phyloP scores from a whole-genome alignment of 2,888 invertebrate species.

The Sialis lutaria region DNA sequence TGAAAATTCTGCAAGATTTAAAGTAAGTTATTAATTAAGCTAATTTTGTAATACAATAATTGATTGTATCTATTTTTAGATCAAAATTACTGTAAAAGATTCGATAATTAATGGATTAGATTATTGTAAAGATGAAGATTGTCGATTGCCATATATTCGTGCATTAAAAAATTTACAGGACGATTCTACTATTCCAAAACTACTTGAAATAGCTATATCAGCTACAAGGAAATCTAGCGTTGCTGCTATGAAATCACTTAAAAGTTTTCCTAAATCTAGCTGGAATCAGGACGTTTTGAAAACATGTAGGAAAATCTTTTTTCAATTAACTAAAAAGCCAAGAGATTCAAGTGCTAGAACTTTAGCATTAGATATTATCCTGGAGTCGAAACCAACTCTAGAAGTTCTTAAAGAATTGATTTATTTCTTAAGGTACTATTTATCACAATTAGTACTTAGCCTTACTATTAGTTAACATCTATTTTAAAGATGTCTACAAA shows the following conservation, averaged over 20 bases:
- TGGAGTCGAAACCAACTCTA: constrained; percentile 37
- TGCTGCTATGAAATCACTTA: constrained; percentile 49
- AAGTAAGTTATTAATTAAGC: constrained; percentile 11
- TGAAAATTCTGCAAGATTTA: constrained; percentile 14
- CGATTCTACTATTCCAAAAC: constrained; percentile 34
- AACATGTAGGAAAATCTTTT: constrained; percentile 36
- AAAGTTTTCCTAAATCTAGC: constrained; percentile 26
- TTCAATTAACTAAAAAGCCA: constrained; percentile 33
- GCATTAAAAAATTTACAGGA: constrained; percentile 53
- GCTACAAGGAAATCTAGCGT: constrained; percentile 34
- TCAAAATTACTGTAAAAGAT: constrained; percentile 22
- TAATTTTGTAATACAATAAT: not conserved
- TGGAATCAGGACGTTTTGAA: constrained; percentile 26
- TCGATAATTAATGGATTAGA: constrained; percentile 21
- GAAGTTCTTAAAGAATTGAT: constrained; percentile 34
- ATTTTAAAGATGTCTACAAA: too few relatives aligned
- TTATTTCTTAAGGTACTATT: constrained; percentile 23
- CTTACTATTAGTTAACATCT: too few relatives aligned
- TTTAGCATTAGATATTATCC: constrained; percentile 48
- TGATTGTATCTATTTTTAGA: constrained; percentile 15
- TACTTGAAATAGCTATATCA: constrained; percentile 35
- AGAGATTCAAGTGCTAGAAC: constrained; percentile 55
- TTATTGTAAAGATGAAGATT: constrained; percentile 27
- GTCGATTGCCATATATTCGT: constrained; percentile 41
- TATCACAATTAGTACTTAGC: too few relatives aligned